Conservation (phyloP, 2,113 vertebrate species). For the Dasyornis broadbenti region DNA sequence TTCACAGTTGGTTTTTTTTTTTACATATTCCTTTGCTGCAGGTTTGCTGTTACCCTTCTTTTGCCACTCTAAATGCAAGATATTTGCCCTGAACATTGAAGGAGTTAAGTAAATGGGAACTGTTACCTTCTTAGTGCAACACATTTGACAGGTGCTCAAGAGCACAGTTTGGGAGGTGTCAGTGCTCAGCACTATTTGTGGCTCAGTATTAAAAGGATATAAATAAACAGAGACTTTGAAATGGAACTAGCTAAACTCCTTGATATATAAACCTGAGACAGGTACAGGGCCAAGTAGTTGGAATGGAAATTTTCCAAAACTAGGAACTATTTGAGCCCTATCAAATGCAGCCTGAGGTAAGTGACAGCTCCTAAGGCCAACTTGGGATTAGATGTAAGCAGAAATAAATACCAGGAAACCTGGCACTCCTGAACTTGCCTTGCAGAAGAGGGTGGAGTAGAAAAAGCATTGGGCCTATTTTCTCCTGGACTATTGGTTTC, state of each 20-base stretch:
- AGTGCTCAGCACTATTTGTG: constrained; percentile 13
- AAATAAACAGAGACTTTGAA: constrained; percentile 46
- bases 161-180: neutral
- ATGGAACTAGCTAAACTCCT: constrained; percentile 7
- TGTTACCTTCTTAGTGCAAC: neutral
- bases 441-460: neutral
- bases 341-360: neutral
- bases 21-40: neutral
- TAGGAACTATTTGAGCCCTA: neutral
- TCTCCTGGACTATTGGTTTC: neutral
- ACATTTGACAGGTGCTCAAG: neutral
- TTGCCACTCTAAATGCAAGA: neutral
- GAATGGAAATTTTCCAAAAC: constrained; percentile 10
- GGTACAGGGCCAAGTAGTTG: constrained; percentile 1
- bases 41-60: neutral
- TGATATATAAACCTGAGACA: constrained; percentile 6
- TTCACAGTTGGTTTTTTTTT: neutral
- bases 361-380: neutral
- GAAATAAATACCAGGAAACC: neutral
- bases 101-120: neutral
- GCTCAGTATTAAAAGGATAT: constrained; percentile 13
- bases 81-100: neutral
- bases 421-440: neutral
- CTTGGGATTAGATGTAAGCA: neutral
- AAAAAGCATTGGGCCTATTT: neutral